Percentiles rank a stretch among this genome's conserved stretches.
phyloP scores from a whole-genome alignment of 2,888 invertebrate species.

The Euclidia mi region DNA sequence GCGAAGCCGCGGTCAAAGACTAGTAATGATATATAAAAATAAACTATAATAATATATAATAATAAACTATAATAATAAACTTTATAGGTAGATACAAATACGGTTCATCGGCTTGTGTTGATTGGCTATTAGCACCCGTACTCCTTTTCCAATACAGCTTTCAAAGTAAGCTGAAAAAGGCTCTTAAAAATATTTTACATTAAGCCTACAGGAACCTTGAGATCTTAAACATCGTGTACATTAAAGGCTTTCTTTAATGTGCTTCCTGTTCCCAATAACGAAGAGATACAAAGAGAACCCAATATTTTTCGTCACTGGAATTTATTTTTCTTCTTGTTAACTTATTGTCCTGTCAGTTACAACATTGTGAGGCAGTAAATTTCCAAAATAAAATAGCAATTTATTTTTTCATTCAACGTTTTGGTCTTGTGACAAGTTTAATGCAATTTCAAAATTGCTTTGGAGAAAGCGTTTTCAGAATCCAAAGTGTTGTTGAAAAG shows the following conservation, averaged over 20 bases:
- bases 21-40: too few relatives aligned
- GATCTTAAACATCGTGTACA: neutral
- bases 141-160: too few relatives aligned
- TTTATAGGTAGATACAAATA: too few relatives aligned
- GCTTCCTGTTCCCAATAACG: neutral
- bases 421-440: constrained; percentile 18
- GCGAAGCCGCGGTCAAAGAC: too few relatives aligned
- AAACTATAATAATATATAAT: too few relatives aligned
- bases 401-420: constrained; percentile 15
- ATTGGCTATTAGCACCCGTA: too few relatives aligned
- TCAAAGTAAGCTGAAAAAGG: too few relatives aligned
- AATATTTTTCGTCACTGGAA: constrained; percentile 10
- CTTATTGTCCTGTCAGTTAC: constrained; percentile 20
- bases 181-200: neutral
- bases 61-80: too few relatives aligned
- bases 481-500: too few relatives aligned
- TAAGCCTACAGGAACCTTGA: constrained; percentile 6
- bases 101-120: too few relatives aligned
- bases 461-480: too few relatives aligned
- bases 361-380: constrained; percentile 18
- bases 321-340: constrained; percentile 22
- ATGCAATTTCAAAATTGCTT: constrained; percentile 2
- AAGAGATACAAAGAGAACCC: constrained; percentile 6
- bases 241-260: constrained; percentile 10
- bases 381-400: constrained; percentile 23